Evolutionary conservation across 2,888 invertebrate species (phyloP).

Genomic region (Andrena camellia): DNA sequence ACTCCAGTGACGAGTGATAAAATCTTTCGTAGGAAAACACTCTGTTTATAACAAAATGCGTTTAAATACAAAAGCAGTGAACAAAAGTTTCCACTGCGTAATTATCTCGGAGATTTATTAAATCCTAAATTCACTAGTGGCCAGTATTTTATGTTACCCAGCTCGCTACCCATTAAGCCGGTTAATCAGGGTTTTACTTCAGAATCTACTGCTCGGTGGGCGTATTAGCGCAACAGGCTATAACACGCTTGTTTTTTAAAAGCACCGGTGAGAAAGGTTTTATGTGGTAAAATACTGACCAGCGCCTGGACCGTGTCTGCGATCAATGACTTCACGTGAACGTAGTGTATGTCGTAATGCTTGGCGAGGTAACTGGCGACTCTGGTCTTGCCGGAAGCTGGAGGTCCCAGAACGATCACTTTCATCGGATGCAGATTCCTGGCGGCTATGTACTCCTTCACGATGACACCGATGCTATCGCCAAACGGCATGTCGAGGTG

Average conservation of each 20-base stretch:
- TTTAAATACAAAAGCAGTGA: background rate
- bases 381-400: slow-evolving; percentile 88
- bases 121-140: background rate
- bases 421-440: slow-evolving; percentile 87
- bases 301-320: slow-evolving; percentile 86
- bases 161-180: slow-evolving; percentile 20
- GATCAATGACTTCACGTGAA: slow-evolving; percentile 87
- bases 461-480: slow-evolving; percentile 85
- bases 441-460: slow-evolving; percentile 84
- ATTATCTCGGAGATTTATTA: background rate
- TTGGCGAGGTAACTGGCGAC: slow-evolving; percentile 87
- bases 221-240: background rate
- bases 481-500: slow-evolving; percentile 86
- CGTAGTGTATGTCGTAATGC: slow-evolving; percentile 87
- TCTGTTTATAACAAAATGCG: background rate
- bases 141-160: background rate
- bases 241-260: background rate
- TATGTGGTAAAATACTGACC: slow-evolving; percentile 83
- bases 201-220: slow-evolving; percentile 5
- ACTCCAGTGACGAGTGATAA: background rate
- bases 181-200: slow-evolving; percentile 8
- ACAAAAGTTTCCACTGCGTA: background rate
- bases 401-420: slow-evolving; percentile 88
- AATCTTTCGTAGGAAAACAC: background rate
- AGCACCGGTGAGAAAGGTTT: no score